Conservation (phyloP, 2,797 vertebrate genomes). For the Argya squamiceps region DNA sequence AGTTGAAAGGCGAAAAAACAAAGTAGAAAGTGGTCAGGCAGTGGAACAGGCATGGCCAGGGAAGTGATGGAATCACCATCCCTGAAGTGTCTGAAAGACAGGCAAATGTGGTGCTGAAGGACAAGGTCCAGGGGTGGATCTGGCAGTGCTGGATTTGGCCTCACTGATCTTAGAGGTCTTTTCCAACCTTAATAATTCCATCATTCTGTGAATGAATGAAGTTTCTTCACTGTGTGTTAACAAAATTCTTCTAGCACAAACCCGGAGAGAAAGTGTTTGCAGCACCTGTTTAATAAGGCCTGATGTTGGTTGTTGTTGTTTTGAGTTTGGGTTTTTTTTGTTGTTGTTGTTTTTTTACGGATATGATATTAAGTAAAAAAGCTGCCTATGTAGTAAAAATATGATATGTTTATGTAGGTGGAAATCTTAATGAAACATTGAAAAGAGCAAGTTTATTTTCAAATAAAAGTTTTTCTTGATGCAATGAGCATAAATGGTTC, state of each 20-base stretch:
- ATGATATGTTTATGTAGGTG: neutral
- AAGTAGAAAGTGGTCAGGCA: neutral
- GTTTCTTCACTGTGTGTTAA: neutral
- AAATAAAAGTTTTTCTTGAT: neutral
- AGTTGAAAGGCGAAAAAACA: neutral
- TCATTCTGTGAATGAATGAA: neutral
- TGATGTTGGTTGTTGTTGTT: neutral
- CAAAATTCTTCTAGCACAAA: neutral
- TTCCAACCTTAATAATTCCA: neutral
- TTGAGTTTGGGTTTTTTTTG: too few species aligned
- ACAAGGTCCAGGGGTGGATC: neutral
- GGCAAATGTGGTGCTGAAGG: neutral
- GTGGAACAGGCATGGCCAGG: neutral
- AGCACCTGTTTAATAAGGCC: neutral
- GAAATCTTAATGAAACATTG: neutral
- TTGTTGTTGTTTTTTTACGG: neutral
- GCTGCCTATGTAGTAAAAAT: neutral
- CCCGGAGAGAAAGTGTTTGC: neutral
- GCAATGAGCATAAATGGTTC: neutral
- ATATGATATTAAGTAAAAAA: neutral
- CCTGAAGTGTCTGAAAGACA: neutral
- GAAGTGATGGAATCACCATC: neutral
- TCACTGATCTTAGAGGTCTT: neutral
- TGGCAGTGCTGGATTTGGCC: neutral
- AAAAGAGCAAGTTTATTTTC: neutral